phyloP scores from a whole-genome alignment of 2,113 vertebrate species.

The Sinocyclocheilus anshuiensis region DNA sequence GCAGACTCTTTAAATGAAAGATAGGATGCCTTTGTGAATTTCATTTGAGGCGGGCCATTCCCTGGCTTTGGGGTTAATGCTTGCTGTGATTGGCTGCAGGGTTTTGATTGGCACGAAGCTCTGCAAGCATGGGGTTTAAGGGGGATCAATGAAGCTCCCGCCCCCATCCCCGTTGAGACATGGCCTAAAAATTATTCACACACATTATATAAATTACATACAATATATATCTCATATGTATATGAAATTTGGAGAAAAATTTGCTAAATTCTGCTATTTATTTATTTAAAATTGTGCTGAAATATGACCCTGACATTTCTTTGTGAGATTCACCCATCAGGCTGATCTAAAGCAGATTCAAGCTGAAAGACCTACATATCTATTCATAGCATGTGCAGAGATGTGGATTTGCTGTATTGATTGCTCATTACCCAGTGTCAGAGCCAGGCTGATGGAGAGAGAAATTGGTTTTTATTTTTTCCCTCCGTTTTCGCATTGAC shows the following conservation, averaged over 20 bases:
- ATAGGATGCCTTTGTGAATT: background rate
- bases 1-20: background rate
- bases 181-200: conserved; percentile 64
- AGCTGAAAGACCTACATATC: conserved; percentile 4
- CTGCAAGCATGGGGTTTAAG: conserved; percentile 32
- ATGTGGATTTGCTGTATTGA: conserved; percentile 35
- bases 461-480: conserved; percentile 41
- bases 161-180: conserved; percentile 64
- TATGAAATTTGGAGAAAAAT: no score
- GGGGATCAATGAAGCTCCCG: conserved; percentile 61
- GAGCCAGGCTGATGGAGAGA: conserved; percentile 17
- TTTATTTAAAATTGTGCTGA: background rate
- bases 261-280: no score
- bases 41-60: background rate
- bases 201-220: background rate
- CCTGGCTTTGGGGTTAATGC: background rate
- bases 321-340: background rate
- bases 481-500: conserved; percentile 29
- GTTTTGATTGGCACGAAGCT: conserved; percentile 23
- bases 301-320: background rate
- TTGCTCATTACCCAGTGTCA: conserved; percentile 34
- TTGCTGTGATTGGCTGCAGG: conserved; percentile 36
- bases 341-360: conserved; percentile 29
- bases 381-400: conserved; percentile 32
- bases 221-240: no score